Evolutionary conservation across 2,113 vertebrate genomes (phyloP).

Genomic region (Hystrix cristata): DNA sequence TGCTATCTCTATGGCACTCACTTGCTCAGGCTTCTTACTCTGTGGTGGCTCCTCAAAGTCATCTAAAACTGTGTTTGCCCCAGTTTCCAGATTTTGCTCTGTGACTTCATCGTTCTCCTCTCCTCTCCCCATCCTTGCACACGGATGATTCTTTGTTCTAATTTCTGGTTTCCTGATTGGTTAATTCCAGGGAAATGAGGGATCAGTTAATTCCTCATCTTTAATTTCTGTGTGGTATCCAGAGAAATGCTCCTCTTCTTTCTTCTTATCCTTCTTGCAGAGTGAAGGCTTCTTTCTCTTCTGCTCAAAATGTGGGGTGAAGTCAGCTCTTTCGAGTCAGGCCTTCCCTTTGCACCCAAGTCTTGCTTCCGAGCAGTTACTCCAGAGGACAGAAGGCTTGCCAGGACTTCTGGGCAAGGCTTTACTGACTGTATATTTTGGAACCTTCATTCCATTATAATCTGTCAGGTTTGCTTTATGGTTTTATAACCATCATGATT

Average conservation of each 20-base stretch:
- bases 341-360: not conserved
- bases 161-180: not conserved
- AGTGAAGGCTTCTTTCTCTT: not conserved
- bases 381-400: not conserved
- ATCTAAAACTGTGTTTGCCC: not conserved
- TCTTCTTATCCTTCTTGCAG: not conserved
- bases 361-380: not conserved
- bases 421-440: not conserved
- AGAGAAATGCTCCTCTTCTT: not conserved
- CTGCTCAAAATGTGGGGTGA: not conserved
- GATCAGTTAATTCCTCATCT: not conserved
- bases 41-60: not conserved
- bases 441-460: not conserved
- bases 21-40: not conserved
- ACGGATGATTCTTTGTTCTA: not conserved
- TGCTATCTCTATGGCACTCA: not conserved
- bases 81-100: not conserved
- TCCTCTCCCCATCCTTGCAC: rapidly evolving
- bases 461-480: not conserved
- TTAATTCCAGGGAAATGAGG: too few relatives aligned
- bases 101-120: not conserved
- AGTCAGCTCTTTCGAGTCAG: not conserved
- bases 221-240: not conserved
- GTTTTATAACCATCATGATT: not conserved
- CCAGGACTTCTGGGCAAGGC: not conserved